Percentiles rank a stretch among this genome's conserved stretches.
Conservation (phyloP, 2,113 vertebrate species). For the Microcebus griseorufus region DNA sequence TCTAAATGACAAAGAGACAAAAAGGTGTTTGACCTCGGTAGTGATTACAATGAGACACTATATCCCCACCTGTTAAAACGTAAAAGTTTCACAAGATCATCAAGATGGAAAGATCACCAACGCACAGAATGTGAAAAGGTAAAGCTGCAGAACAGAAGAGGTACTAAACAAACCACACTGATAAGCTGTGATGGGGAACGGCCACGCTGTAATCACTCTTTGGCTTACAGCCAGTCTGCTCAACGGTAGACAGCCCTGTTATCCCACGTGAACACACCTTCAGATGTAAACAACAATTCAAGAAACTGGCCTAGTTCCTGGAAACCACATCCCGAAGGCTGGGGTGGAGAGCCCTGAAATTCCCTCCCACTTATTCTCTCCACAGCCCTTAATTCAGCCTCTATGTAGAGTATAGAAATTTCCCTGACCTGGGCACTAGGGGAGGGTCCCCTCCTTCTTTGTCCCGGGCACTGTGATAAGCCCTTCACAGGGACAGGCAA, state of each 20-base stretch:
- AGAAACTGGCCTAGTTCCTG: constrained; percentile 28
- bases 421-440: not conserved
- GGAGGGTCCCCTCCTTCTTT: not conserved
- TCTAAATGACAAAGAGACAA: not conserved
- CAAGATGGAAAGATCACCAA: not conserved
- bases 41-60: not conserved
- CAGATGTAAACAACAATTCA: constrained; percentile 28
- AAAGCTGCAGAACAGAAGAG: not conserved
- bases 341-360: not conserved
- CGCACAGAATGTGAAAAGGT: not conserved
- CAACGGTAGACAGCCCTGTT: not conserved
- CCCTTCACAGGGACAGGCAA: not conserved
- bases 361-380: not conserved
- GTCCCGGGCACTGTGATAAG: not conserved
- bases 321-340: constrained; percentile 5
- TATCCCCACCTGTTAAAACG: not conserved
- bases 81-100: not conserved
- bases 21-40: not conserved
- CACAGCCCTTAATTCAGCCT: not conserved
- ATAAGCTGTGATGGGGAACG: not conserved
- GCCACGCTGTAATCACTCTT: not conserved
- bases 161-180: not conserved
- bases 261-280: not conserved
- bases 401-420: not conserved
- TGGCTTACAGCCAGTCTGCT: not conserved